These are phyloP conservation scores for Magallana nippona DNA, from an alignment of 2,888 invertebrate species.

Conservation along the genomic window DNA sequence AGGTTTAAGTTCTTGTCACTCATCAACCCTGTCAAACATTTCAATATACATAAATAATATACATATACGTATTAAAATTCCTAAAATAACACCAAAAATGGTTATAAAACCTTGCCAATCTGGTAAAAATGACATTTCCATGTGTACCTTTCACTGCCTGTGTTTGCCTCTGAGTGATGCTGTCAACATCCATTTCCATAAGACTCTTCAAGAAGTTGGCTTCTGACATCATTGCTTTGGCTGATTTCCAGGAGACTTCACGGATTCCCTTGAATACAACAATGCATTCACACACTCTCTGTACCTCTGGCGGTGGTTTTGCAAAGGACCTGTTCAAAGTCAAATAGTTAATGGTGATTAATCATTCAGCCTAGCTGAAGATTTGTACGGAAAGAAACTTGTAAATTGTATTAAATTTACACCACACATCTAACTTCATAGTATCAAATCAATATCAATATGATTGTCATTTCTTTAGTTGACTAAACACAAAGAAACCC, in stretches of 20 bases:
- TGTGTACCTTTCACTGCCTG: slow-evolving; percentile 76
- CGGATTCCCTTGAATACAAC: slow-evolving; percentile 90
- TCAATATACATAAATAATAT: too few species aligned
- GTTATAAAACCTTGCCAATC: too few species aligned
- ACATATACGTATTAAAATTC: not conserved
- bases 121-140: not conserved
- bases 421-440: too few species aligned
- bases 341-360: not conserved
- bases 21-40: slow-evolving; percentile 73
- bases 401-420: too few species aligned
- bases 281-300: slow-evolving; percentile 93
- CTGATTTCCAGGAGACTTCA: slow-evolving; percentile 94
- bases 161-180: slow-evolving; percentile 78
- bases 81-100: too few species aligned
- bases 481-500: too few species aligned
- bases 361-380: too few species aligned
- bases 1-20: slow-evolving; percentile 77
- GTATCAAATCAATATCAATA: too few species aligned
- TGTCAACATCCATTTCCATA: slow-evolving; percentile 89
- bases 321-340: slow-evolving; percentile 86
- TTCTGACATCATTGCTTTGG: slow-evolving; percentile 95
- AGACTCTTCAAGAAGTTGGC: slow-evolving; percentile 89
- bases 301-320: slow-evolving; percentile 93
- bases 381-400: too few species aligned
- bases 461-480: too few species aligned